phyloP scores from a whole-genome alignment of 2,113 vertebrate species.

The Euleptes europaea region DNA sequence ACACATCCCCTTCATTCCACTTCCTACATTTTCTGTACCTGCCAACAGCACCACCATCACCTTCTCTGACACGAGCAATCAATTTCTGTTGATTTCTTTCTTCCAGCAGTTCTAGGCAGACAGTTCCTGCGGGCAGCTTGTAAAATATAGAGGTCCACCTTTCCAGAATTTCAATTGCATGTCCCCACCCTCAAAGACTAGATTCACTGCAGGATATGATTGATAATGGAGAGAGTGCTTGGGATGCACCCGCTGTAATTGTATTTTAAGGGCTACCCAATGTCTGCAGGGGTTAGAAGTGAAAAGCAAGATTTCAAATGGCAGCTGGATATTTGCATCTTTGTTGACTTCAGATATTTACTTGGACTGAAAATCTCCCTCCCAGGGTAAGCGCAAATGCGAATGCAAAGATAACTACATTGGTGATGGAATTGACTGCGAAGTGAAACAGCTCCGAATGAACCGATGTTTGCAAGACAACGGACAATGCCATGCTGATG shows the following conservation, averaged over 20 bases:
- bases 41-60: neutral
- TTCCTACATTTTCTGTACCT: neutral
- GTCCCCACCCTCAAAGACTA: too few species aligned
- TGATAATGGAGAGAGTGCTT: neutral
- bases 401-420: constrained; percentile 85
- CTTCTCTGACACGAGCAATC: too few species aligned
- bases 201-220: too few species aligned
- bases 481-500: constrained; percentile 83
- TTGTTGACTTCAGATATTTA: neutral
- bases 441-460: constrained; percentile 78
- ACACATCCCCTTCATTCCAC: too few species aligned
- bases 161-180: neutral
- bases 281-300: neutral
- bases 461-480: constrained; percentile 91
- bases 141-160: neutral
- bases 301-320: neutral
- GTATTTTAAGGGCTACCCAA: neutral
- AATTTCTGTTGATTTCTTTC: neutral
- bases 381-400: constrained; percentile 85
- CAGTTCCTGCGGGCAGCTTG: neutral
- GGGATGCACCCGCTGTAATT: neutral
- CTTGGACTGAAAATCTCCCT: neutral
- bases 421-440: constrained; percentile 87
- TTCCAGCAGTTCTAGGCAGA: too few species aligned
- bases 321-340: neutral